Base-by-base conservation (phyloP, 92 coral and sea anemone species). In the Siderastrea siderea region DNA sequence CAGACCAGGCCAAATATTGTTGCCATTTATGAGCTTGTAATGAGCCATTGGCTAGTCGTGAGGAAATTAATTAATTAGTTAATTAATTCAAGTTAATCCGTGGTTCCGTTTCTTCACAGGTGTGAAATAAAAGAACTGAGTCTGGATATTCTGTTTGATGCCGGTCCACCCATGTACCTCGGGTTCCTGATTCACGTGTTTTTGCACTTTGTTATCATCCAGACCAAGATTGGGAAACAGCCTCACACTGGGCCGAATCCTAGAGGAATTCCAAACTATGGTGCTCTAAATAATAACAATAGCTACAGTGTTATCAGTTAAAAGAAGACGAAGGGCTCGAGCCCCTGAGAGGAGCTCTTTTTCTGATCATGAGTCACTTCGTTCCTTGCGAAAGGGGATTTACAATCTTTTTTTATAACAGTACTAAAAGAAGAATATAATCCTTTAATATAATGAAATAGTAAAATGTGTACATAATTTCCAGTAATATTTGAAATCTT, bases 111-210 rank as follows among this genome's bases (percentile, higher is more conserved):
- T 76, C 38, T 77, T 16, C 47, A 83, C 61, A 88, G 92, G 13
- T 74, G 89, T 71, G 89, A 83, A 66, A 45, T 43, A 49, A 45
- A 73, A 5, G 84, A 84, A 5, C 51, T 16, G 47, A 88, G 89
- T 68, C 58, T 83, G 90, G 10, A 49, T 16, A 75, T 83, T 48
- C 82, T 88, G 38, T 47, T 88, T 12, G 71, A 83, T 38, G 89
- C 79, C 6, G 92, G 92, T 14, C 92, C 92, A 14, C 83, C 89
- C 53, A 75, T 88, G 84, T 83, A 83, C 72, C 89, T 88, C 26
- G 92, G 92, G 12, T 83, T 88, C 70, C 48, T 87, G 4, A 82
- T 88, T 5, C 92, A 88, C 19, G 50, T 88, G 53, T 75, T 75
- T 52, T 47, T 88, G 47, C 84, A 83, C 75, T 88, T 88, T 65